Percentiles rank a stretch among this genome's conserved stretches.
These are phyloP conservation scores for Hyles lineata DNA, from an alignment of 2,888 invertebrate genomes.

Conservation along the genomic window DNA sequence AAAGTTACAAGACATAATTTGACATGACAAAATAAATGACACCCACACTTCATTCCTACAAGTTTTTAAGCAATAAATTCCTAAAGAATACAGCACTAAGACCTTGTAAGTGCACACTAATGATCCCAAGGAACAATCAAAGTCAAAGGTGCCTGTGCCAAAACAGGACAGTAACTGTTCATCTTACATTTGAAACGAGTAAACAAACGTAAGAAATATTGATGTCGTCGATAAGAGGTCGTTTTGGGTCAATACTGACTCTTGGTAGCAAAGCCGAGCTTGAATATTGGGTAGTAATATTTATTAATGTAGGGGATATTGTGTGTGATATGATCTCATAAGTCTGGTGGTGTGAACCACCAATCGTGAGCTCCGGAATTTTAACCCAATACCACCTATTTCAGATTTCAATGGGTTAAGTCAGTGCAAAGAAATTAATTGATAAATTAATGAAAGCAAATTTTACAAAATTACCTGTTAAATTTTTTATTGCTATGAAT, in stretches of 20 bases:
- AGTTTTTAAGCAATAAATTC: conserved; percentile 6
- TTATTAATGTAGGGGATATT: too few relatives aligned
- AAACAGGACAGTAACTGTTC: neutral
- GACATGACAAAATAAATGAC: too few relatives aligned
- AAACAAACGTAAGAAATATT: neutral
- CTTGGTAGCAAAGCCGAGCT: too few relatives aligned
- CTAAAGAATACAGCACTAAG: conserved; percentile 5
- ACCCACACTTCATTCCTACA: neutral
- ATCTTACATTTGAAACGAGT: neutral
- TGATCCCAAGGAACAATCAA: conserved; percentile 14
- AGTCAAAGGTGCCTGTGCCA: conserved; percentile 16
- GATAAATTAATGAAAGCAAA: too few relatives aligned
- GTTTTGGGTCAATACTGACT: neutral
- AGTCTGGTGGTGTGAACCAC: neutral
- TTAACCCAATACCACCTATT: too few relatives aligned
- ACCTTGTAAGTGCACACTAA: conserved; percentile 20
- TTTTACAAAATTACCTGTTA: too few relatives aligned
- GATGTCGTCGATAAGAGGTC: neutral
- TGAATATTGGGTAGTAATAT: too few relatives aligned
- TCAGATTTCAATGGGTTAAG: too few relatives aligned
- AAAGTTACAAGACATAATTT: too few relatives aligned
- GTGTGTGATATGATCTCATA: neutral
- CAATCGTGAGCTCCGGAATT: too few relatives aligned
- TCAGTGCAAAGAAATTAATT: too few relatives aligned
- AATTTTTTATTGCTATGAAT: too few relatives aligned